phyloP scores from a whole-genome alignment of 2,113 vertebrate species.

The Paedocypris sp. region DNA sequence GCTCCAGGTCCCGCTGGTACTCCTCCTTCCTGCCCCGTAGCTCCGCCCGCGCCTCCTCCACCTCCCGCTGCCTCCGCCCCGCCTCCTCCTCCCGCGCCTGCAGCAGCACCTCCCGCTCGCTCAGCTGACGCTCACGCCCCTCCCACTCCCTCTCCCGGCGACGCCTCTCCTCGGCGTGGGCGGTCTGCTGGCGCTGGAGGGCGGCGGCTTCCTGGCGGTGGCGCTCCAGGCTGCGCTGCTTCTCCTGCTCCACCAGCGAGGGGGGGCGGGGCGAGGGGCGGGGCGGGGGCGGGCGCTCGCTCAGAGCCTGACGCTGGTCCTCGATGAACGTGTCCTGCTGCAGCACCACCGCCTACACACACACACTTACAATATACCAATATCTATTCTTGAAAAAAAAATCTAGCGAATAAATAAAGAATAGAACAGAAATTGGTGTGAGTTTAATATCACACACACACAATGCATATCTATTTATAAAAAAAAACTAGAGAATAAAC shows the following conservation, averaged over 20 bases:
- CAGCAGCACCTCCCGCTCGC: constrained; percentile 60
- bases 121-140: constrained; percentile 64
- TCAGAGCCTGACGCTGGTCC: constrained; percentile 81
- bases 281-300: constrained; percentile 56
- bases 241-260: constrained; percentile 90
- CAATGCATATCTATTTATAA: no score
- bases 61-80: constrained; percentile 48
- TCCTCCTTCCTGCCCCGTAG: constrained; percentile 52
- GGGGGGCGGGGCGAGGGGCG: constrained; percentile 63
- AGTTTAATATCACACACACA: no score
- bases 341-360: constrained; percentile 77
- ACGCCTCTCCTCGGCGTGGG: constrained; percentile 76
- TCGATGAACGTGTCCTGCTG: constrained; percentile 94
- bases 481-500: no score
- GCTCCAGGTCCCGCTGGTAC: constrained; percentile 65
- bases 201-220: constrained; percentile 87
- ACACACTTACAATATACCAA: no score
- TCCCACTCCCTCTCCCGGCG: constrained; percentile 76
- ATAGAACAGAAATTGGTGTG: no score
- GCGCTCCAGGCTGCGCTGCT: constrained; percentile 91
- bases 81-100: constrained; percentile 62
- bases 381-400: no score
- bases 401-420: no score
- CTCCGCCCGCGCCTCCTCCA: constrained; percentile 61
- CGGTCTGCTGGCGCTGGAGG: constrained; percentile 77